Evolutionary conservation across 2,113 vertebrate genomes (phyloP).

Genomic region (Eptatretus burgeri): DNA sequence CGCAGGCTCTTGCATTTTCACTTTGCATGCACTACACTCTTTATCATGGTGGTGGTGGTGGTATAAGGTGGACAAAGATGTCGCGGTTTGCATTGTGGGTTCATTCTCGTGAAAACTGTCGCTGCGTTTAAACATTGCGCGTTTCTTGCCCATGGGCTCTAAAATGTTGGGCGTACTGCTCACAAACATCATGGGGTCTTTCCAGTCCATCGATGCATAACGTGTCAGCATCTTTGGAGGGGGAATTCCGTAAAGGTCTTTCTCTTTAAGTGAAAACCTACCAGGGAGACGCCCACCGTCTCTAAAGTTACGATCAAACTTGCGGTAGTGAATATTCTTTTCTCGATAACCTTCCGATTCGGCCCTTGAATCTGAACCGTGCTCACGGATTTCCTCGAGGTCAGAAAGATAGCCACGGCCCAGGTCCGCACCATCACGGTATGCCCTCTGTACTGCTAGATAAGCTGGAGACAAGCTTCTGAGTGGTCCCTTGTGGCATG

Average conservation of each 20-base stretch:
- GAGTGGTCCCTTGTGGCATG: background rate
- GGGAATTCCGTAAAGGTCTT: conserved; percentile 1
- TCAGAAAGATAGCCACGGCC: conserved; percentile 5
- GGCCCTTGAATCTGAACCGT: background rate
- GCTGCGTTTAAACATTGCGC: background rate
- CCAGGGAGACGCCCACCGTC: conserved; percentile 1
- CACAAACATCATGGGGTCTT: background rate
- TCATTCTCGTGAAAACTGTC: background rate
- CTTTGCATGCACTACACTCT: conserved; percentile 1
- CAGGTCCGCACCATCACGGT: background rate
- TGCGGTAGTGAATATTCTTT: conserved; percentile 4
- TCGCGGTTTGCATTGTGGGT: background rate
- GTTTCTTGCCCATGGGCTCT: background rate
- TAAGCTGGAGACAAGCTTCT: background rate
- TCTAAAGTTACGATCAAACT: conserved; percentile 3
- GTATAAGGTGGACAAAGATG: background rate
- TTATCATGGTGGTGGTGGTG: conserved; percentile 2
- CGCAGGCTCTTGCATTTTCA: background rate
- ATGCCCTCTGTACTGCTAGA: background rate
- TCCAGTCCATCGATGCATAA: conserved; percentile 2
- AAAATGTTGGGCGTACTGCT: background rate
- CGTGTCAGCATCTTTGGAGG: background rate
- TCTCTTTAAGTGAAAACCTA: background rate
- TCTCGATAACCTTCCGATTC: background rate
- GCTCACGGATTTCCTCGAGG: conserved; percentile 6